Conservation (phyloP, 2,113 vertebrate species). For the Furnarius figulus region DNA sequence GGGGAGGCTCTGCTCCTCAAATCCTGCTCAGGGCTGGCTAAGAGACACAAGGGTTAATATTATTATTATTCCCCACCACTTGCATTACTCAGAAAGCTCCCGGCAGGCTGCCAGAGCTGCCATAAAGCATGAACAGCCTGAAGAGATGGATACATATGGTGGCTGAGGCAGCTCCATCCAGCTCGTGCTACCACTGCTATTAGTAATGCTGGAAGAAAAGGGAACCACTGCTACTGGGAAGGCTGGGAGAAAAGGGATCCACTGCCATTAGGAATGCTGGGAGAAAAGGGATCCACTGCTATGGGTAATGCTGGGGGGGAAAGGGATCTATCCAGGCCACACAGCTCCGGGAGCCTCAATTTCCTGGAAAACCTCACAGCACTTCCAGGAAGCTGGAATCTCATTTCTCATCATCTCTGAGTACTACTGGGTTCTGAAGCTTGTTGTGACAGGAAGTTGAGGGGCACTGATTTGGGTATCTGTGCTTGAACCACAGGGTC, state of each 20-base stretch:
- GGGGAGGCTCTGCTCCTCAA: neutral
- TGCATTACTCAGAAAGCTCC: neutral
- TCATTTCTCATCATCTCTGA: accelerated
- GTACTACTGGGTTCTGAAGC: neutral
- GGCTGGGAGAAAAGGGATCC: no score
- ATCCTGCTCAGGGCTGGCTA: neutral
- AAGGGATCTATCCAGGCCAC: neutral
- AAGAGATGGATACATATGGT: neutral
- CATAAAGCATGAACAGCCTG: slow-evolving; percentile 14
- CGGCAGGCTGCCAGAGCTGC: neutral
- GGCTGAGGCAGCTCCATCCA: slow-evolving; percentile 4
- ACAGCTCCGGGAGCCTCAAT: accelerated
- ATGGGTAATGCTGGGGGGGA: no score
- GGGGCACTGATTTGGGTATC: neutral
- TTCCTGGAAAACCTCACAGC: accelerated
- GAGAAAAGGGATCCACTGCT: no score
- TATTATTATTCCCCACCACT: neutral
- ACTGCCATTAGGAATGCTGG: no score
- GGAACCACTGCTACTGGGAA: neutral
- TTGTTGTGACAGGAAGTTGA: neutral
- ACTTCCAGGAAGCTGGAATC: neutral
- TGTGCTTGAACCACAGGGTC: neutral
- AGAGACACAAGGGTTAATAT: neutral
- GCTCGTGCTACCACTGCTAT: neutral
- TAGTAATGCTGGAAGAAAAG: neutral